A percentile compares a stretch with the other conserved stretches of the same genome.
Evolutionary conservation across 2,888 invertebrate species (phyloP).

Genomic region (Scrobipalpa atriplicella): DNA sequence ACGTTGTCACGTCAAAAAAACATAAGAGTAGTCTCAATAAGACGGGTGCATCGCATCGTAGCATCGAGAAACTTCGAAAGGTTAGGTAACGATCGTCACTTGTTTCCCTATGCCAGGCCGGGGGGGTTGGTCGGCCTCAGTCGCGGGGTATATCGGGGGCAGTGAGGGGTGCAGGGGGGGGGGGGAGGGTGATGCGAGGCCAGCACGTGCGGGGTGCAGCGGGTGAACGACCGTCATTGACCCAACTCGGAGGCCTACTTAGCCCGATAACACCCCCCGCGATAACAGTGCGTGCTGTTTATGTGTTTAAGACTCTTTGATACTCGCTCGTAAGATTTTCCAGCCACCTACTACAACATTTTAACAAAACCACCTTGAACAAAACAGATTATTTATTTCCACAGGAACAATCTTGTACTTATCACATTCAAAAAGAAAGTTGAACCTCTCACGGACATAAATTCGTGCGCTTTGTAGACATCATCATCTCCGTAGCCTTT

Average conservation of each 20-base stretch:
- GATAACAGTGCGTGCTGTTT: conserved; percentile 52
- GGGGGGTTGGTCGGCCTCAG: conserved; percentile 23
- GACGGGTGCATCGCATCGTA: background rate
- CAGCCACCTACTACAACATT: no score
- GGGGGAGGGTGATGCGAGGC: conserved; percentile 55
- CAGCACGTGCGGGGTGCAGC: conserved; percentile 76
- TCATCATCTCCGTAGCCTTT: no score
- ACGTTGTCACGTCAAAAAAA: no score
- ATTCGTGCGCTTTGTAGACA: no score
- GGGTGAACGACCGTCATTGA: conserved; percentile 82
- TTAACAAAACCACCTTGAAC: no score
- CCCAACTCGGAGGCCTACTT: conserved; percentile 76
- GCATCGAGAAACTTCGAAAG: conserved; percentile 27
- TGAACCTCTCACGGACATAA: no score
- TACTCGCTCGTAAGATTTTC: conserved; percentile 30
- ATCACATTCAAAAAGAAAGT: no score
- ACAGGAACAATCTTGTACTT: no score
- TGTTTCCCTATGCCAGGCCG: conserved; percentile 32
- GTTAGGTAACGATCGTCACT: conserved; percentile 38
- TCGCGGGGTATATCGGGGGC: conserved; percentile 26
- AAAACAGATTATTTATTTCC: no score
- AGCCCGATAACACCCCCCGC: conserved; percentile 74
- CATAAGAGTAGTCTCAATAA: no score
- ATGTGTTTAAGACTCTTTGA: conserved; percentile 39
- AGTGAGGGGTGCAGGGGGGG: conserved; percentile 37